Base-by-base conservation (phyloP, 2,797 vertebrate genomes). In the Acipenser ruthenus region DNA sequence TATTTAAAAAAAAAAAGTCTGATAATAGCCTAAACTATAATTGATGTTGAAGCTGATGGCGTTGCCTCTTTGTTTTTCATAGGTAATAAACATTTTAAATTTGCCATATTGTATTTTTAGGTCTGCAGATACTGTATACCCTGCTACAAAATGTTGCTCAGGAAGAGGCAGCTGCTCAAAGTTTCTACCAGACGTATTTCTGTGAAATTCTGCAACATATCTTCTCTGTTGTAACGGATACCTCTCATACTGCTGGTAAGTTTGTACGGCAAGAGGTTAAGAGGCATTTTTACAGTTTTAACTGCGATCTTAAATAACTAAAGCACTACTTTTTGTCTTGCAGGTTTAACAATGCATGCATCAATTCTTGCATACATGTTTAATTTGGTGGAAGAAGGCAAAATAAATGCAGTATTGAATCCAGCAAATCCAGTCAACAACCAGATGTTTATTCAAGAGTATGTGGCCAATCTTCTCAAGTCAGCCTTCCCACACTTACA, bases 301-400 rank as follows among this genome's bases (percentile, higher is more conserved):
- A 62, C 15, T 37, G 12, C 23, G 37, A 8, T 52, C 12, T 12
- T 65, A 51, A 12, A 53, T 50, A 7, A 53, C 56, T 37, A 37
- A 37, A 37, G 23, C 2, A 37, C 37, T 37, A 37, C 51, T 49
- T 2, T 49, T 63, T 49, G 2, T 23, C 8, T 52, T 62, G 67
- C 83, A 99, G 96, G 96, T 74, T 87, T 99, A 81, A 98, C 96
- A 37, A 99, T 99, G 96, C 96, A 99, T 23, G 96, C 96, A 0
- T 97, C 96, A 60, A 99, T 99, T 84, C 90, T 99, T 74, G 96
- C 94, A 18, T 98, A 99, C 87, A 98, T 99, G 96, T 99, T 97
- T 80, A 99, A 98, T 86, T 86, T 99, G 78, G 95, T 99, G 79
- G 96, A 99, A 87, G 96, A 99, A 84, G 95, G 95, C 61, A 98